Base-by-base conservation (phyloP, 2,888 invertebrate genomes). In the Pteria penguin region DNA sequence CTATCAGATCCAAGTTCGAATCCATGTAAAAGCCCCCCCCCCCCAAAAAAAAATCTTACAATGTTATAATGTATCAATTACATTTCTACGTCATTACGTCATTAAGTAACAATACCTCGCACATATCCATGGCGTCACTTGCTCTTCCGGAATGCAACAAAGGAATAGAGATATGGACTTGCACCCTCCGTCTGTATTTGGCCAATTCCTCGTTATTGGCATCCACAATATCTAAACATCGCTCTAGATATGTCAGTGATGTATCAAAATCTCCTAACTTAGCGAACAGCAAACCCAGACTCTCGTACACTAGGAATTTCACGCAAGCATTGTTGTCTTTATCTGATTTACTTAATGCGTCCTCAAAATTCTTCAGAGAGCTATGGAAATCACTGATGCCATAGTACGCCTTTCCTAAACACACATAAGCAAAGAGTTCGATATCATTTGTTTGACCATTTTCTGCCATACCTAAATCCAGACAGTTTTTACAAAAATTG, bases 281-380 rank as follows among this genome's bases (percentile, higher is more conserved):
- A 11, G 66, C 58, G 29, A 67, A 73, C 3, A 73, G 18, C n/a
- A 52, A 52, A 24, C 67, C 73, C 2, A 73, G 45, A 32, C 67
- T 67, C 18, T 32, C 67, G 58, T 52, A 60, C 1, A 55, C 73
- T 26, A 73, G n/a, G 36, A 66, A 63, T 26, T 61, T 63, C 5
- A 67, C 26, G 24, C 57, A 36, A 2, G 32, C n/a, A 32, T 55
- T 57, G n/a, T 54, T 24, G 18, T 29, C 45, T 57, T 57, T 33
- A 26, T 55, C 55, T 14, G 26, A 24, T 24, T 29, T 26, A n/a
- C 61, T 61, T 18, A 45, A 29, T 4, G 69, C 73, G 4, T 33
- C 54, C 26, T 77, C 76, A n/a, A 77, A 58, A 33, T 69, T 52
- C 22, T 72, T 72, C 8, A 69, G 58, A n/a, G 69, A 67, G 29